phyloP scores from a whole-genome alignment of 2,797 vertebrate genomes.

The Sebastes baramenuke region DNA sequence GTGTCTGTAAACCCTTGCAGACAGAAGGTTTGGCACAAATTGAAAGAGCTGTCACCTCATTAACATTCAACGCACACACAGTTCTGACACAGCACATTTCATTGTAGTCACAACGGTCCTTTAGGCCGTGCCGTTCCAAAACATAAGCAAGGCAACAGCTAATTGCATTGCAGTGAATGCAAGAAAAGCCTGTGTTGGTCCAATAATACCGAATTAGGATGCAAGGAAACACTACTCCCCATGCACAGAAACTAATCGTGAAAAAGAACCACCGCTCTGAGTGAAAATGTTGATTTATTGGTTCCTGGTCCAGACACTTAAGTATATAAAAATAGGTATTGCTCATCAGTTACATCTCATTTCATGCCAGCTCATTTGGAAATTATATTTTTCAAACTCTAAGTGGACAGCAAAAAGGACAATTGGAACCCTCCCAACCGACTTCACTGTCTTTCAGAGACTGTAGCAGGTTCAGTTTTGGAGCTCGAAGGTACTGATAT shows the following conservation, averaged over 20 bases:
- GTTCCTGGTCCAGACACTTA: not conserved
- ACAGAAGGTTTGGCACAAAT: conserved; percentile 55
- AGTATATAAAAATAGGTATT: conserved; percentile 11
- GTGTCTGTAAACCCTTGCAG: conserved; percentile 34
- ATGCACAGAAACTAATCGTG: not conserved
- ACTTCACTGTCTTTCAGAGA: too few species aligned
- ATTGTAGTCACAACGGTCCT: conserved; percentile 54
- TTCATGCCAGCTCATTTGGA: conserved; percentile 18
- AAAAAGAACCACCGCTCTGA: not conserved
- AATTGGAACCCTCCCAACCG: not conserved
- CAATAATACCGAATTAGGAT: conserved; percentile 36
- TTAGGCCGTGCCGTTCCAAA: conserved; percentile 50
- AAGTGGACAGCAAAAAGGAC: not conserved
- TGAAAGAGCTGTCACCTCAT: conserved; percentile 58
- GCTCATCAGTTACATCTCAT: conserved; percentile 6
- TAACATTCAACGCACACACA: conserved; percentile 63
- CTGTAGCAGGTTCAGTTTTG: rapidly evolving
- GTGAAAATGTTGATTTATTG: not conserved
- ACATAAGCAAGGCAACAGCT: conserved; percentile 57
- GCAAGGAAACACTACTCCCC: conserved; percentile 1
- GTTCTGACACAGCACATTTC: conserved; percentile 75
- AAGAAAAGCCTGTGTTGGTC: conserved; percentile 21
- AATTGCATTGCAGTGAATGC: conserved; percentile 61
- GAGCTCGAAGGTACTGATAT: too few species aligned
- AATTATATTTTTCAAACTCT: conserved; percentile 5